Percentiles rank a stretch among this genome's conserved stretches.
Conservation (phyloP, 2,113 vertebrate genomes). For the Neolamprologus sp. region DNA sequence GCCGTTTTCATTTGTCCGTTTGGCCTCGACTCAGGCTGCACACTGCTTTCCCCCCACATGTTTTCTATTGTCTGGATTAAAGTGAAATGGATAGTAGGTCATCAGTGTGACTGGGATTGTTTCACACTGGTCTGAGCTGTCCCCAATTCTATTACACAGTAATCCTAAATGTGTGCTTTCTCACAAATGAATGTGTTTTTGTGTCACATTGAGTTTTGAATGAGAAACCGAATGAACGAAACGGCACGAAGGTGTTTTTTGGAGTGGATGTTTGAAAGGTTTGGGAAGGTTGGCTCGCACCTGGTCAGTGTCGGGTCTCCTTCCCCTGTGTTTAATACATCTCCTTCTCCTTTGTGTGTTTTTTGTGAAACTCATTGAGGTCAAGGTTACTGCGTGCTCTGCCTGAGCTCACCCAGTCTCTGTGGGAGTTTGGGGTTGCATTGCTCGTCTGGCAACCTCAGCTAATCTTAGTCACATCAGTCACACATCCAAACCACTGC, state of each 20-base stretch:
- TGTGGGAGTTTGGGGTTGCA: conserved; percentile 49
- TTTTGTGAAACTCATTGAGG: not conserved
- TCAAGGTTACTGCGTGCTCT: conserved; percentile 10
- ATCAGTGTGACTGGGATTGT: not conserved
- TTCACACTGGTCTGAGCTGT: not conserved
- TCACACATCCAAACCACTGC: not conserved
- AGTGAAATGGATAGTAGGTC: conserved; percentile 17
- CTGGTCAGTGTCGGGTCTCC: not conserved
- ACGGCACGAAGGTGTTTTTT: not conserved
- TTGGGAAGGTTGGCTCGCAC: not conserved
- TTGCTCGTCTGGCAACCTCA: conserved; percentile 9
- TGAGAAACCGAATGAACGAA: not conserved
- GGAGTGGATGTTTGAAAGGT: not conserved
- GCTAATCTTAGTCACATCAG: conserved; percentile 32
- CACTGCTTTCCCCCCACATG: not conserved
- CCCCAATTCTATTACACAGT: not conserved
- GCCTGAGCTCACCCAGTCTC: conserved; percentile 18
- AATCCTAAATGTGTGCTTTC: not conserved
- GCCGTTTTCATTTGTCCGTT: conserved; percentile 2
- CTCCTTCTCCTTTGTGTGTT: not conserved
- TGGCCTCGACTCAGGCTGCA: not conserved
- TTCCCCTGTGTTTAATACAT: not conserved
- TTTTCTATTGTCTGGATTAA: conserved; percentile 13
- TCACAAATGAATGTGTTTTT: not conserved
- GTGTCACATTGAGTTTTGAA: not conserved